These are phyloP conservation scores for Hyles vespertilio DNA, from an alignment of 1,140 invertebrate genomes.

Conservation along the genomic window DNA sequence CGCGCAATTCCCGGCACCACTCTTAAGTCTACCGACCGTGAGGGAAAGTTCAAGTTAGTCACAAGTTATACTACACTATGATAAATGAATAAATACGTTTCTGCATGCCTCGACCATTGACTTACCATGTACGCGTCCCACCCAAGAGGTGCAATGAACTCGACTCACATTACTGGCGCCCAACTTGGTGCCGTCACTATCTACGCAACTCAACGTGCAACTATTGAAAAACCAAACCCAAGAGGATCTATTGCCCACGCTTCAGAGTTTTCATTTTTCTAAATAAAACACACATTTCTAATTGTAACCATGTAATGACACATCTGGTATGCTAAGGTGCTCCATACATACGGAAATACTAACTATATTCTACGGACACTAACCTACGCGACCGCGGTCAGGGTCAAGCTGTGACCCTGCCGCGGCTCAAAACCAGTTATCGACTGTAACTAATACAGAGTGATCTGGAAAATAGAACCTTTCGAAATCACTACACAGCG, in stretches of 20 bases:
- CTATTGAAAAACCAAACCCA: constrained; percentile 52
- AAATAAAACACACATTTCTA: constrained; percentile 73
- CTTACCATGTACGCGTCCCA: constrained; percentile 22
- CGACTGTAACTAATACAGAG: constrained; percentile 51
- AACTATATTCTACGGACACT: constrained; percentile 33
- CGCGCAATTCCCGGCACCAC: background rate
- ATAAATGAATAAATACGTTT: constrained; percentile 11
- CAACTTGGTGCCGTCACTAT: constrained; percentile 19
- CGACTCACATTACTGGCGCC: constrained; percentile 16
- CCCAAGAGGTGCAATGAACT: background rate
- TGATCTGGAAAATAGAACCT: constrained; percentile 31
- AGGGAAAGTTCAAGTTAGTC: constrained; percentile 18
- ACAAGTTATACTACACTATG: constrained; percentile 21
- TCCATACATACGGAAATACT: constrained; percentile 53
- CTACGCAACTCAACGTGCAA: constrained; percentile 47
- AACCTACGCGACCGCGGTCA: constrained; percentile 9
- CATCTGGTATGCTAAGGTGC: constrained; percentile 60
- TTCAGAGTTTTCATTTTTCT: constrained; percentile 22
- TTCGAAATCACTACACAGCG: constrained; percentile 5
- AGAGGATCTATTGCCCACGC: constrained; percentile 32
- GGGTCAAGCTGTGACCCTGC: no score
- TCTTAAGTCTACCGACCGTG: constrained; percentile 3
- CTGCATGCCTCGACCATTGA: constrained; percentile 19
- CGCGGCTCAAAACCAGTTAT: constrained; percentile 30
- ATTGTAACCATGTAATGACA: constrained; percentile 72